Evolutionary conservation across 2,113 vertebrate genomes (phyloP), one percentile per base, ranked within the genome.

Genomic region (rabbit (Oryctolagus cuniculus)): DNA sequence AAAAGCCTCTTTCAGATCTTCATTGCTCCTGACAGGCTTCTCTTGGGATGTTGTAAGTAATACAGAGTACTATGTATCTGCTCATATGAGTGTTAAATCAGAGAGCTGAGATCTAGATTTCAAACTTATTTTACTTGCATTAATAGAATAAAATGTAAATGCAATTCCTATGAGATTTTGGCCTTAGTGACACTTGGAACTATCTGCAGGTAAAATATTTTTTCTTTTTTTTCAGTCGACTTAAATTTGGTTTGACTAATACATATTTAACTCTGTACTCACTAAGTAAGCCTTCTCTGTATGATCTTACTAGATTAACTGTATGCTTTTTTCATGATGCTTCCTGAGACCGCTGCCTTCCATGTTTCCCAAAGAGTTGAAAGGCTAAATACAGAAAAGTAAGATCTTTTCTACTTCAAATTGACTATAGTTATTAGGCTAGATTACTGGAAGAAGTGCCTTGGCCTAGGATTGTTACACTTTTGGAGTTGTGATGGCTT

Each of bases 371-470:
- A 90, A 83, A 21, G 29, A 96, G 2, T 95, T 96, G 96, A 92
- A 97, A 97, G 92, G 67, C 84, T 81, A 55, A 93, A 87, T 78
- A 95, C 73, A 90, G 49, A 90, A 85, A 61, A 89, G 64, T 81
- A 89, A 83, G 63, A 79, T 44, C 87, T 90, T 94, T 93, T 97
- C 97, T 97, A 97, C 78, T 94, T 61, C 72, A 90, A 93, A 95
- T 94, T 96, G 93, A 96, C 96, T 98, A 55, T 74, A 27, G 83
- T 96, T 95, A 97, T 97, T 97, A 96, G 95, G 83, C 38, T 94
- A 96, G 94, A 96, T 91, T 96, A 97, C 97, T 98, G 95, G 87
- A 96, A 96, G 90, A 97, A 97, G 78, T 81, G 92, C 97, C 91
- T 97, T 51, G 87, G 84, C 91, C 92, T 86, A 92, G 86, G 93